phyloP scores from a whole-genome alignment of 2,797 vertebrate genomes.

The Onychomys torridus region DNA sequence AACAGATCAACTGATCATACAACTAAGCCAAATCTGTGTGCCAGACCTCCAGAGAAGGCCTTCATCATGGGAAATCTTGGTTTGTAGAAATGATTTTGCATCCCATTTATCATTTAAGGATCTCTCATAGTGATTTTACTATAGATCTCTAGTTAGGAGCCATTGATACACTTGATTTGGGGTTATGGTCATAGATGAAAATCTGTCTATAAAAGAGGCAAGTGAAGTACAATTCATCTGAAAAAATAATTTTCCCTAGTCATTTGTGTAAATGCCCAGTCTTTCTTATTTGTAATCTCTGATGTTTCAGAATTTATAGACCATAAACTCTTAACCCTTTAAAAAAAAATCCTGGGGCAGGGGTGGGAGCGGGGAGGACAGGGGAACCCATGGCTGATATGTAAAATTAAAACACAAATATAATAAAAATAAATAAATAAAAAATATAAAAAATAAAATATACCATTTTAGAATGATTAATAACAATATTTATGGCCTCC shows the following conservation, averaged over 20 bases:
- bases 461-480: no score
- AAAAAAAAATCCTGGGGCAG: no score
- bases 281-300: neutral
- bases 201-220: neutral
- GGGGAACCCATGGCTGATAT: no score
- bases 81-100: neutral
- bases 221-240: neutral
- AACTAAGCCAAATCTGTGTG: neutral
- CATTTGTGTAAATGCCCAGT: neutral
- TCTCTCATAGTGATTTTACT: neutral
- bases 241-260: neutral
- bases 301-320: neutral
- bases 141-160: neutral
- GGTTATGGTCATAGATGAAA: neutral
- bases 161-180: slow-evolving; percentile 11
- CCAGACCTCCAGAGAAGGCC: neutral
- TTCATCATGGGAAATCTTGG: neutral
- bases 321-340: neutral
- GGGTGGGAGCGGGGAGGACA: no score
- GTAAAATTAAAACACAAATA: no score
- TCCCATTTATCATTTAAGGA: neutral
- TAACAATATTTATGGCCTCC: no score
- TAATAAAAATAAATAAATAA: no score
- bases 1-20: neutral
- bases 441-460: no score